Base-by-base conservation (phyloP, 1,140 invertebrate species). In the Belonocnema kinseyi region DNA sequence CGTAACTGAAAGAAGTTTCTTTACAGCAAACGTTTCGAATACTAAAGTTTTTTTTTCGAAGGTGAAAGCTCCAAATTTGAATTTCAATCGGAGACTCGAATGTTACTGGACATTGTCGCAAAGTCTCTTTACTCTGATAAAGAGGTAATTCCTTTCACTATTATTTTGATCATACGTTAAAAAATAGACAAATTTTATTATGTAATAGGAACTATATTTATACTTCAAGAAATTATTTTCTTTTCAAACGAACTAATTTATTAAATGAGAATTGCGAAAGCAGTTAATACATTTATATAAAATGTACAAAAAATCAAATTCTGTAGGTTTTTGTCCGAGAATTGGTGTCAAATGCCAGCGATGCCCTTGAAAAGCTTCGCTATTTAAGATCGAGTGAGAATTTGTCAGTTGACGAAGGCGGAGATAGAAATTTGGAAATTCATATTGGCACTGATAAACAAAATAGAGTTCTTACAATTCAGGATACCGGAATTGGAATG, bases 91-190 rank as follows among this genome's bases (percentile, higher is more conserved):
- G 98, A 99, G 92, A 99, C 98, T 0, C 93, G 95, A 81, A 98
- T 98, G 95, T 89, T 99, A 13, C 90, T 99, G 33, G 97, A 99
- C 89, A 99, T 99, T 91, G 98, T 99, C 12, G 98, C 98, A 2
- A 96, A 97, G 86, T 99, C 98, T 2, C 92, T 99, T 13, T 99
- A 99, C 92, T 99, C 98, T 0, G 98, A 99, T 85, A 98, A 99
- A 92, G 98, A 99, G 92, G 97, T 97, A 91, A 88, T 78, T 51
- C n/a, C 10, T 21, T 74, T 73, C 50, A 73, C 58, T 75, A 66
- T 7, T 71, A 33, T 5, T 33, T 33, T 33, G 26, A 33, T 40
- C 16, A 75, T n/a, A 53, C 40, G 11, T 10, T 46, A 46, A 46
- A 46, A 7, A 8, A 11, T 46, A 11, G 40, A 46, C 10, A 46